These are phyloP conservation scores for Coluber constrictor DNA, from an alignment of 2,797 vertebrate species.

Conservation along the genomic window DNA sequence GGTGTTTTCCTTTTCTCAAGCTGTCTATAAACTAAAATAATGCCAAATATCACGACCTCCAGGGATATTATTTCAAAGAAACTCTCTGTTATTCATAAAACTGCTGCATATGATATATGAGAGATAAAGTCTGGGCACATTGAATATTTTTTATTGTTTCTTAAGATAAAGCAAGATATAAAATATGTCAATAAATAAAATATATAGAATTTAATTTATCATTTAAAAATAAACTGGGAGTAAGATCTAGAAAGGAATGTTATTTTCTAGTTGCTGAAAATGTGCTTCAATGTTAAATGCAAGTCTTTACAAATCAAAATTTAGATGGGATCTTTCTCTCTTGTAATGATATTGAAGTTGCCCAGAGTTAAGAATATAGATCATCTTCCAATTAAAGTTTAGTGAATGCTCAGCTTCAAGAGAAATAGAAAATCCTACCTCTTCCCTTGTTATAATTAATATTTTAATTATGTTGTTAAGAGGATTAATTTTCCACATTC, in stretches of 20 bases:
- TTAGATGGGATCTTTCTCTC: not conserved
- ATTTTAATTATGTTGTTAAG: not conserved
- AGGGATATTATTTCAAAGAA: not conserved
- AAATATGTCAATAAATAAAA: not conserved
- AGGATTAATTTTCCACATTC: not conserved
- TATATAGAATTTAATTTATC: not conserved
- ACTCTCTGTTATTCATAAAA: not conserved
- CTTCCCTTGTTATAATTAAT: not conserved
- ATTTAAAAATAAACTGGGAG: not conserved
- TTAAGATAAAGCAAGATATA: not conserved
- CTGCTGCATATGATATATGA: not conserved
- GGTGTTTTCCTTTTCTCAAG: not conserved
- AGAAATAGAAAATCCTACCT: not conserved
- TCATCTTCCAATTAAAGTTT: not conserved
- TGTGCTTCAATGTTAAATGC: not conserved
- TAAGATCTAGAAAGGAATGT: not conserved
- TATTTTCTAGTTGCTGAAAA: not conserved
- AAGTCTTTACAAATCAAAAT: not conserved
- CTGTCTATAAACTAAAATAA: not conserved
- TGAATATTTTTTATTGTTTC: not conserved
- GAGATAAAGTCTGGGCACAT: not conserved
- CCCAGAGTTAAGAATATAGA: not conserved
- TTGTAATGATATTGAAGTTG: not conserved
- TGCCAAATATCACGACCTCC: not conserved
- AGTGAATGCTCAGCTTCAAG: not conserved